Base-by-base conservation (phyloP, 2,113 vertebrate species). In the Ictidomys tridecemlineatus region DNA sequence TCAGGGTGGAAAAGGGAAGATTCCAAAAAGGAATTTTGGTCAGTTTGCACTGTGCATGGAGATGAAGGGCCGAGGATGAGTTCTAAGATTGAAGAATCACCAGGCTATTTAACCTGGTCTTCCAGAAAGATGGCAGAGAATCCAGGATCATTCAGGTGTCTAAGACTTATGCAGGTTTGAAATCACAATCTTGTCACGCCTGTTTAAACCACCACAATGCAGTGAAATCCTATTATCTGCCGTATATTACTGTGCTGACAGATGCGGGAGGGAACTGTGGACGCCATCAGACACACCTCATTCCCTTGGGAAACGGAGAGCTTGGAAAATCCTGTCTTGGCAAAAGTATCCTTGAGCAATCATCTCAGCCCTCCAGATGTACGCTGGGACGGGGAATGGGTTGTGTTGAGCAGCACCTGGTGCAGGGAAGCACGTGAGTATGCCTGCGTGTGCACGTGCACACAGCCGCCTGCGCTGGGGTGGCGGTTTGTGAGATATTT, bases 201-300 rank as follows among this genome's bases (percentile, higher is more conserved):
- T 89, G 69, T 93, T 92, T 97, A 93, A 97, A n/a, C 32, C 51
- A 91, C 74, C 78, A 96, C 79, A 89, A 94, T 39, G 13, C 58
- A 93, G 30, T 69, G 69, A 93, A 94, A 96, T 97, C 89, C 70
- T 87, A 88, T 97, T 97, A 91, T 94, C 84, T 89, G 39, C 82
- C 82, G 85, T 70, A 78, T 74, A 91, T 88, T 93, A 87, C 83
- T 80, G 32, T 89, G 51, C 53, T 91, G 86, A 96, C 95, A 98
- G 89, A 93, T 92, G 86, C 74, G 58, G 72, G 82, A 87, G 83
- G 74, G 65, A 86, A 37, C 61, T 58, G 42, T 11, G 79, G 97
- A 96, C 78, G 74, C 51, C 76, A 83, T 78, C 89, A 91, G 93
- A 91, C 45, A 94, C 39, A 96, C 42, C 48, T 95, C 69, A 84